Base-by-base conservation (phyloP, 2,797 vertebrate species). In the Pseudomugil tenellus region DNA sequence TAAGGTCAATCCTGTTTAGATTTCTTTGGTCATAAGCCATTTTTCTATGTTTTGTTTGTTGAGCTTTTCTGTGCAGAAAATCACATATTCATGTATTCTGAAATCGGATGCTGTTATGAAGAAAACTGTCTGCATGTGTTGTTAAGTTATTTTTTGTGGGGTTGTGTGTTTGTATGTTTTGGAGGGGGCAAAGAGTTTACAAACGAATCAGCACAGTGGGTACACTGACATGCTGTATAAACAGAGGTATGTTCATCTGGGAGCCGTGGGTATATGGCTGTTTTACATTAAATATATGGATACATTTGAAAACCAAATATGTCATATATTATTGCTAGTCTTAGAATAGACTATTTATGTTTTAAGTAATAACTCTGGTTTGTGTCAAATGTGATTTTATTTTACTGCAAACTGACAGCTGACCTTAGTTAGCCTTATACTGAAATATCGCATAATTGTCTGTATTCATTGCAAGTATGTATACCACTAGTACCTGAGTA, bases 1-100 rank as follows among this genome's bases (percentile, higher is more conserved):
- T 92, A 85, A 88, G 90, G 87, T 91, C 86, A 91, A 79, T 84
- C 84, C 84, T 86, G 79, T 87, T 90, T 89, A 87, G 82, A 87
- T 76, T 70, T 67, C 76, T 63, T 74, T 77, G 63, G 81, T 85
- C 32, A 21, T 62, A 10, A 80, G 73, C 41, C 8, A 67, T 25
- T 70, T 87, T 58, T 71, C 68, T 46, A 16, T n/a, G 17, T 81
- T 85, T 76, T 87, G 68, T 90, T 91, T 82, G 77, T 77, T 61
- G 69, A 88, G 84, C 57, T 80, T 83, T 83, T 78, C 76, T 70
- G 73, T 46, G 13, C 80, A 61, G 63, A 54, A 63, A 80, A 87
- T 89, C 59, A 63, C 63, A 39, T 82, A 84, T 87, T 89, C 74
- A 84, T 89, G 64, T 84, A 75, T 90, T 90, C 76, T 64, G 35